Percentiles rank a stretch among this genome's conserved stretches.
phyloP scores from a whole-genome alignment of 2,888 invertebrate species.

The Quadriops clusia region DNA sequence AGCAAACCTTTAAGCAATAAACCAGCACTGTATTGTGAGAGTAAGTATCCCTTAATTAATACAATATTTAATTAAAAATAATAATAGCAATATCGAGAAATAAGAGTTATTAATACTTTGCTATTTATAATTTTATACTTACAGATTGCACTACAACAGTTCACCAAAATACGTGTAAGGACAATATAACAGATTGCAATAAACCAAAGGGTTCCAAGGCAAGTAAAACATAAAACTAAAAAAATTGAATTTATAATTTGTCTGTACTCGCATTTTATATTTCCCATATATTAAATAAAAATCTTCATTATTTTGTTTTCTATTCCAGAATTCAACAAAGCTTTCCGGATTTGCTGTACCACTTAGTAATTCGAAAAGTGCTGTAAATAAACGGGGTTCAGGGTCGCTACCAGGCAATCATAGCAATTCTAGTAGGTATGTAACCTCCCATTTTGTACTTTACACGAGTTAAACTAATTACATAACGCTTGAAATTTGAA shows the following conservation, averaged over 20 bases:
- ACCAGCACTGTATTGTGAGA: slow-evolving; percentile 73
- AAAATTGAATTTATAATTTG: slow-evolving; percentile 6
- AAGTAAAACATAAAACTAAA: too few relatives aligned
- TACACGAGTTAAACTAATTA: slow-evolving; percentile 5
- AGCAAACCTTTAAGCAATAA: slow-evolving; percentile 66
- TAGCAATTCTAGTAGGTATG: slow-evolving; percentile 32
- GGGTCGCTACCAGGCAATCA: slow-evolving; percentile 29
- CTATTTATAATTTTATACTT: slow-evolving; percentile 26
- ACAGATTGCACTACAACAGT: slow-evolving; percentile 77
- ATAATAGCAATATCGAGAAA: slow-evolving; percentile 2
- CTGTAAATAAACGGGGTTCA: slow-evolving; percentile 32
- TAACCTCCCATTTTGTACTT: slow-evolving; percentile 6
- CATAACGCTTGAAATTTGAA: slow-evolving; percentile 9
- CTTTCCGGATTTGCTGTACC: slow-evolving; percentile 31
- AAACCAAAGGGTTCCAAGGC: slow-evolving; percentile 58
- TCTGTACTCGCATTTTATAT: slow-evolving; percentile 4
- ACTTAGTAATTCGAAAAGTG: slow-evolving; percentile 32
- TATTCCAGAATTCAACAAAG: slow-evolving; percentile 32
- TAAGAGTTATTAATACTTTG: too few relatives aligned
- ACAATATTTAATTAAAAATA: slow-evolving; percentile 4
- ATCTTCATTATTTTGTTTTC: slow-evolving; percentile 6
- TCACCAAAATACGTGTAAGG: slow-evolving; percentile 79
- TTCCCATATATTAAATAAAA: slow-evolving; percentile 8
- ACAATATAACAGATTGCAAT: slow-evolving; percentile 73
- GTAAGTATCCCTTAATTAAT: slow-evolving; percentile 41